These are phyloP conservation scores for Seriola dumerili DNA, from an alignment of 2,113 vertebrate species.

Conservation along the genomic window DNA sequence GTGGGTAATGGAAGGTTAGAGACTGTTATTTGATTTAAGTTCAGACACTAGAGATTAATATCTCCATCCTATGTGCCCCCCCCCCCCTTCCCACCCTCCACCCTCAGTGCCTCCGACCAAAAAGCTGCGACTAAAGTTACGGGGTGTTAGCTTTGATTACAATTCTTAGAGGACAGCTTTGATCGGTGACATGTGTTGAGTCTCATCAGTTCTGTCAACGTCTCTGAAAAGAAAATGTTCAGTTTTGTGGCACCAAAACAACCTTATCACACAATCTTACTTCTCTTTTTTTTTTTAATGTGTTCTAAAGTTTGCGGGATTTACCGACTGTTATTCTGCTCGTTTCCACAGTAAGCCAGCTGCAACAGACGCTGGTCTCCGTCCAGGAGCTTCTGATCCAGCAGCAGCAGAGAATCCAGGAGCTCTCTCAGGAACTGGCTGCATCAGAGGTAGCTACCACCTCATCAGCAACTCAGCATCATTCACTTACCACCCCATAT, in stretches of 20 bases:
- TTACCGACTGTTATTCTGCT: slow-evolving; percentile 53
- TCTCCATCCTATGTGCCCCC: slow-evolving; percentile 74
- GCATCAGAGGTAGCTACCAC: slow-evolving; percentile 88
- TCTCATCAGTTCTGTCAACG: slow-evolving; percentile 51
- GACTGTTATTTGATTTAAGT: slow-evolving; percentile 88
- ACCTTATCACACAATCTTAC: not conserved
- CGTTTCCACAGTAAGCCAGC: slow-evolving; percentile 89
- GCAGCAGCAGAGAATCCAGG: slow-evolving; percentile 95
- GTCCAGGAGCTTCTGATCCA: slow-evolving; percentile 95
- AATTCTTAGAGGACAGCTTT: slow-evolving; percentile 71
- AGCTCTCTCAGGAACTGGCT: slow-evolving; percentile 92
- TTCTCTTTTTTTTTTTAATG: not conserved
- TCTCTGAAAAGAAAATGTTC: slow-evolving; percentile 42
- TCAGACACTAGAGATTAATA: slow-evolving; percentile 88
- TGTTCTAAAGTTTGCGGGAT: not conserved
- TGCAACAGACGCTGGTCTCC: slow-evolving; percentile 92
- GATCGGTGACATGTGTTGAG: slow-evolving; percentile 60
- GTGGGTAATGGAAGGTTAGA: slow-evolving; percentile 87
- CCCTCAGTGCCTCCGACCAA: slow-evolving; percentile 63
- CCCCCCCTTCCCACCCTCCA: slow-evolving; percentile 50
- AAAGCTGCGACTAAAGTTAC: slow-evolving; percentile 76
- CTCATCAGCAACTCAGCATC: not conserved
- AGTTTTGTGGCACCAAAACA: slow-evolving; percentile 36
- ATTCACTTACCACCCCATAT: not conserved
- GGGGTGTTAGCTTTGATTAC: slow-evolving; percentile 74